These are phyloP conservation scores for Cheilosia scutellata DNA, from an alignment of 2,888 invertebrate species.

Conservation along the genomic window DNA sequence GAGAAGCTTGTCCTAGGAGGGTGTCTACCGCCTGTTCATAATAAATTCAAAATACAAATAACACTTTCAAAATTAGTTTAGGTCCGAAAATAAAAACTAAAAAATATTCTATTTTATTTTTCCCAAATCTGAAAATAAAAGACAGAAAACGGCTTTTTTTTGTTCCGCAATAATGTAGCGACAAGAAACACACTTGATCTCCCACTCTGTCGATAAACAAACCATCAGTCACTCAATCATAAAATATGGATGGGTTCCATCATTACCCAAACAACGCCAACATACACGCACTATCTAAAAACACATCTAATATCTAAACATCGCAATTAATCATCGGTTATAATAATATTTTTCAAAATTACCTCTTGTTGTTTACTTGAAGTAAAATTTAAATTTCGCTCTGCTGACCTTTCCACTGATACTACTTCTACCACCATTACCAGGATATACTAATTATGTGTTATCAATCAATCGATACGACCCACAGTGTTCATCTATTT, in stretches of 20 bases:
- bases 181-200: background rate
- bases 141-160: no score
- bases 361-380: background rate
- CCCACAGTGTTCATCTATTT: constrained; percentile 13
- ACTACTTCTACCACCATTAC: background rate
- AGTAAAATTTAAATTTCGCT: background rate
- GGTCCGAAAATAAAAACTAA: no score
- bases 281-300: background rate
- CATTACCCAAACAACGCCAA: background rate
- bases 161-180: no score
- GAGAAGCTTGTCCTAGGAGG: no score
- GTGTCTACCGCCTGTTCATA: no score
- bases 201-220: background rate
- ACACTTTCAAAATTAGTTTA: no score
- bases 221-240: background rate
- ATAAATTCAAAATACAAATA: no score
- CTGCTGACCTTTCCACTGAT: constrained; percentile 17
- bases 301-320: background rate
- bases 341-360: constrained; percentile 2
- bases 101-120: no score
- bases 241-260: background rate
- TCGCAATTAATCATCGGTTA: background rate
- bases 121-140: no score
- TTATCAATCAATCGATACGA: constrained; percentile 3
- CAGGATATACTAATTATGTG: background rate